phyloP scores from a whole-genome alignment of 2,888 invertebrate genomes.

The Drosophila melanosoma region DNA sequence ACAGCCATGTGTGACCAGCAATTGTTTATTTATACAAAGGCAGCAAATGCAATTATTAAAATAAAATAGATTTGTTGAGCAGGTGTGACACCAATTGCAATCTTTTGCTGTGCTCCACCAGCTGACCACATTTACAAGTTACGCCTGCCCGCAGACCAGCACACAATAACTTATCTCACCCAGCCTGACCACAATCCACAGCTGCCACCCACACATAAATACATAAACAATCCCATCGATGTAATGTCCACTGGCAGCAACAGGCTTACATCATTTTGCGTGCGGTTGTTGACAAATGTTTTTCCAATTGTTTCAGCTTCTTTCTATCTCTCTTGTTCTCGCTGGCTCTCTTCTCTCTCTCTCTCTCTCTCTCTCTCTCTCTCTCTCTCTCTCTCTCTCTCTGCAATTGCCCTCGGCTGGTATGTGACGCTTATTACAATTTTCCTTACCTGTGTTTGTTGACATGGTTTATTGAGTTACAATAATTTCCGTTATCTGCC shows the following conservation, averaged over 20 bases:
- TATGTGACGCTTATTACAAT: slow-evolving; percentile 67
- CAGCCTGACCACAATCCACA: slow-evolving; percentile 38
- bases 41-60: slow-evolving; percentile 63
- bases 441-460: slow-evolving; percentile 50
- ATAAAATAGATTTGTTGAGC: slow-evolving; percentile 69
- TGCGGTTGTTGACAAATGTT: slow-evolving; percentile 78
- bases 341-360: background rate
- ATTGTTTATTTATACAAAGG: slow-evolving; percentile 66
- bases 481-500: slow-evolving; percentile 57
- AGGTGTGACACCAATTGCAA: slow-evolving; percentile 62
- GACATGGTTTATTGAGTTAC: slow-evolving; percentile 66
- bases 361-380: too few species aligned
- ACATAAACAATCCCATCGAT: slow-evolving; percentile 19
- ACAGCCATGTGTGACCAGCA: slow-evolving; percentile 42
- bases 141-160: slow-evolving; percentile 49
- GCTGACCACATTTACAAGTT: slow-evolving; percentile 66
- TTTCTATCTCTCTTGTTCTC: slow-evolving; percentile 4
- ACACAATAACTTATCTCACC: slow-evolving; percentile 65
- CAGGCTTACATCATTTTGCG: slow-evolving; percentile 64
- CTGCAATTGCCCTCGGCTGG: slow-evolving; percentile 30
- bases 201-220: slow-evolving; percentile 13
- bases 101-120: slow-evolving; percentile 1
- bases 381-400: slow-evolving; percentile 3
- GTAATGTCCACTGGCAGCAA: slow-evolving; percentile 51
- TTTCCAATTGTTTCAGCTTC: slow-evolving; percentile 69